Conservation (phyloP, 2,113 vertebrate genomes). For the Coptodon bakossiorum region DNA sequence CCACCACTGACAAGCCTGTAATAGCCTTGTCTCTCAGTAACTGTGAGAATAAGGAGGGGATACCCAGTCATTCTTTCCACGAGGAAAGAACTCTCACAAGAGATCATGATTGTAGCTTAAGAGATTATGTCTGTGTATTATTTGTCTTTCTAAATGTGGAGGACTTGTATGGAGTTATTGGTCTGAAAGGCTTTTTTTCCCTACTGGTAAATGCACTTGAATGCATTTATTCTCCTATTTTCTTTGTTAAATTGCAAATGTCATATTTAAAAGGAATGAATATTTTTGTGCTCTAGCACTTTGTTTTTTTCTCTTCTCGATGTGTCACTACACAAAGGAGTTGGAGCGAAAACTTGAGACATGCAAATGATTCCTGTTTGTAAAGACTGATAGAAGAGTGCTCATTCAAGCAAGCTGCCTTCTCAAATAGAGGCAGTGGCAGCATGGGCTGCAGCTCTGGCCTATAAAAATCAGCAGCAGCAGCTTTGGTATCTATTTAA, state of each 20-base stretch:
- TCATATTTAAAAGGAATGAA: background rate
- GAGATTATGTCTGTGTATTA: constrained; percentile 33
- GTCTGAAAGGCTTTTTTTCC: background rate
- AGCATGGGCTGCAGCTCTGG: background rate
- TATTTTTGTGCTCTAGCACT: background rate
- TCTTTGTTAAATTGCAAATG: background rate
- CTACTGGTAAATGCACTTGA: background rate
- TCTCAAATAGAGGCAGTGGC: constrained; percentile 11
- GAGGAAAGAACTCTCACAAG: constrained; percentile 5
- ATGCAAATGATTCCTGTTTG: background rate
- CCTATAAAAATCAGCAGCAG: constrained; percentile 18
- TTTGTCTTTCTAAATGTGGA: constrained; percentile 4
- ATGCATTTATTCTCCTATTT: background rate
- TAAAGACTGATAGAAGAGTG: background rate
- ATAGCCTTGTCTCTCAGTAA: constrained; percentile 60
- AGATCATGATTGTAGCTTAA: constrained; percentile 28
- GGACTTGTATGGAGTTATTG: background rate
- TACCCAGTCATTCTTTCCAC: background rate
- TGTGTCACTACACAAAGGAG: background rate
- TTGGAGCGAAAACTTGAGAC: background rate
- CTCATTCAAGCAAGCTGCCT: background rate
- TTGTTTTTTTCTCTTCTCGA: background rate
- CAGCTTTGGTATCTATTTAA: constrained; percentile 24
- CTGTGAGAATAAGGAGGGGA: constrained; percentile 11
- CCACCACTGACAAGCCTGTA: constrained; percentile 51